Conservation (phyloP, 2,113 vertebrate genomes). For the Trogon melanurus region DNA sequence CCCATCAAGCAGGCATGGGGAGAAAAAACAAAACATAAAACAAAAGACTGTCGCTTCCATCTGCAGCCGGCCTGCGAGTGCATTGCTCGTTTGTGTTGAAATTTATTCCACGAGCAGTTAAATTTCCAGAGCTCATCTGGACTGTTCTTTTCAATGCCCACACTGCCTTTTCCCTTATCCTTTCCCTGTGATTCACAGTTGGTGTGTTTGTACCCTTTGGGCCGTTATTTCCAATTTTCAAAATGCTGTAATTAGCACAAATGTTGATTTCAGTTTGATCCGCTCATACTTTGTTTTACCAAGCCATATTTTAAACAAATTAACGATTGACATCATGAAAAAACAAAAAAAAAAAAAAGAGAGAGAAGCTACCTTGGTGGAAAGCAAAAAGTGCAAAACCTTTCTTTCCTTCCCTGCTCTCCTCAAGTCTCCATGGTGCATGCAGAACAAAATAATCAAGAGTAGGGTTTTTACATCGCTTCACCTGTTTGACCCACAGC, state of each 20-base stretch:
- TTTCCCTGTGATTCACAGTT: slow-evolving; percentile 74
- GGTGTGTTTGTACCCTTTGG: slow-evolving; percentile 66
- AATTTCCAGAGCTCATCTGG: slow-evolving; percentile 74
- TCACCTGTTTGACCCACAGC: neutral
- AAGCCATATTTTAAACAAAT: slow-evolving; percentile 24
- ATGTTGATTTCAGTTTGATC: slow-evolving; percentile 51
- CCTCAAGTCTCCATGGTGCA: neutral
- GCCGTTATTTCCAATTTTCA: slow-evolving; percentile 73
- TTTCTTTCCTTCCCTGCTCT: neutral
- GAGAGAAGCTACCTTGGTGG: neutral
- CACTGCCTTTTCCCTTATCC: slow-evolving; percentile 76
- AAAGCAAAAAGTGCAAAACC: neutral
- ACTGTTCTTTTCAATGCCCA: slow-evolving; percentile 84
- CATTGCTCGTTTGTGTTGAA: slow-evolving; percentile 66
- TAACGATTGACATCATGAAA: neutral
- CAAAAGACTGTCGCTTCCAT: slow-evolving; percentile 71
- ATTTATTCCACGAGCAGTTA: slow-evolving; percentile 70
- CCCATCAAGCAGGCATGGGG: slow-evolving; percentile 80
- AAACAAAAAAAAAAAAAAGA: neutral
- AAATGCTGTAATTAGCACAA: slow-evolving; percentile 50
- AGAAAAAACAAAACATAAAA: slow-evolving; percentile 68
- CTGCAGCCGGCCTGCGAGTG: slow-evolving; percentile 51
- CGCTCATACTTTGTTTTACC: neutral
- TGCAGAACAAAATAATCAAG: neutral
- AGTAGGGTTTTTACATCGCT: neutral